Evolutionary conservation across 2,113 vertebrate species (phyloP), one percentile per base, ranked within the genome.

Genomic region (Scophthalmus maximus): DNA sequence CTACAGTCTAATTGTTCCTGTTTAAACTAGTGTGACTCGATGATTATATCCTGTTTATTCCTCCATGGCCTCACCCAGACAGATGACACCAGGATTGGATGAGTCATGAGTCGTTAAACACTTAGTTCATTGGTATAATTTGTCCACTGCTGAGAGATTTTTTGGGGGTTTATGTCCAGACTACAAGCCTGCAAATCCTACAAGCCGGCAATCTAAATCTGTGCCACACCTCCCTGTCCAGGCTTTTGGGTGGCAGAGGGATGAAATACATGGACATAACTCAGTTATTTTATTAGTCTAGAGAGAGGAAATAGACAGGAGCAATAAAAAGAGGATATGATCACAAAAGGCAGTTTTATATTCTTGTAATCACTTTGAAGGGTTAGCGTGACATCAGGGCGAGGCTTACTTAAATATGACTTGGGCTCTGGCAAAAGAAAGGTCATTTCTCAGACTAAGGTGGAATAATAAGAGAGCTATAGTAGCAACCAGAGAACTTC

Each of bases 291-390:
- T 84, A 86, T 83, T 85, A 67, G 53, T 58, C 47, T n/a, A 27
- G 53, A 64, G 63, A 67, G 51, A 50, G 34, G 32, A 79, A 74
- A 68, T 55, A 76, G 80, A 70, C 51, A 86, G 57, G 30, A 22
- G 55, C 67, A 57, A 81, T 88, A 85, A 83, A 85, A 61, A 77
- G 50, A 82, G 77, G 87, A 89, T 84, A 74, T 55, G 62, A 84
- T 86, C 73, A 64, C 71, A 83, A 67, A 83, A 74, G 79, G 70
- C 75, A 70, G 47, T 73, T 85, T 84, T 70, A 87, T 81, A 56
- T 56, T 78, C 57, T 71, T 78, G 68, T 84, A 69, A 87, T 88
- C 77, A 76, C 57, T 69, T 68, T 66, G 32, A 85, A 47, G 58
- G 58, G 53, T 77, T 71, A 78, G 50, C 84, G 46, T 62, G 78